phyloP scores from a whole-genome alignment of 2,888 invertebrate species.

The Craniophora ligustri region DNA sequence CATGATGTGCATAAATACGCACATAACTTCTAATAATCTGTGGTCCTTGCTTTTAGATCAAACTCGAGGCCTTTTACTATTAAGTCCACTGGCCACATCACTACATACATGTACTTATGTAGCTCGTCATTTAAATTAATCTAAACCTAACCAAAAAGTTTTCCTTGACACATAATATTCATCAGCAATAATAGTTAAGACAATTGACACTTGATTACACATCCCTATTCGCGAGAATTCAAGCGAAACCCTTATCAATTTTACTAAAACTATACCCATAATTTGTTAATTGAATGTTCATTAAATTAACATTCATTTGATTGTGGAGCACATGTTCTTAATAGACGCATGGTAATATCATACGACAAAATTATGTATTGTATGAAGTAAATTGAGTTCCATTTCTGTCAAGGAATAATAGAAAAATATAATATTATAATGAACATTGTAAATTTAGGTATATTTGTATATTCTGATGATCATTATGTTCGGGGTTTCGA shows the following conservation, averaged over 20 bases:
- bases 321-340: conserved; percentile 15
- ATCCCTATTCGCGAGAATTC: background rate
- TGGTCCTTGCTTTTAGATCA: too few relatives aligned
- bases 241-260: conserved; percentile 1
- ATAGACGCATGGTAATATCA: too few relatives aligned
- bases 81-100: too few relatives aligned
- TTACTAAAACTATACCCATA: conserved; percentile 18
- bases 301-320: conserved; percentile 31
- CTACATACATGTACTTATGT: too few relatives aligned
- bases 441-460: too few relatives aligned
- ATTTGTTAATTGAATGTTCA: conserved; percentile 34
- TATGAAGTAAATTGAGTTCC: conserved; percentile 3
- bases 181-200: background rate
- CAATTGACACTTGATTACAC: background rate
- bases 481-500: conserved; percentile 6
- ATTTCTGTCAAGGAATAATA: background rate
- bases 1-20: too few relatives aligned
- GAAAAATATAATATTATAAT: conserved; percentile 8
- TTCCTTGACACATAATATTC: background rate
- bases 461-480: background rate
- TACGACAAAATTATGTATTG: conserved; percentile 12
- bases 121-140: too few relatives aligned
- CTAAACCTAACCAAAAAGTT: too few relatives aligned
- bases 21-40: too few relatives aligned
- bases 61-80: too few relatives aligned